Conservation (phyloP, 2,888 invertebrate species). For the Machimus atricapillus region DNA sequence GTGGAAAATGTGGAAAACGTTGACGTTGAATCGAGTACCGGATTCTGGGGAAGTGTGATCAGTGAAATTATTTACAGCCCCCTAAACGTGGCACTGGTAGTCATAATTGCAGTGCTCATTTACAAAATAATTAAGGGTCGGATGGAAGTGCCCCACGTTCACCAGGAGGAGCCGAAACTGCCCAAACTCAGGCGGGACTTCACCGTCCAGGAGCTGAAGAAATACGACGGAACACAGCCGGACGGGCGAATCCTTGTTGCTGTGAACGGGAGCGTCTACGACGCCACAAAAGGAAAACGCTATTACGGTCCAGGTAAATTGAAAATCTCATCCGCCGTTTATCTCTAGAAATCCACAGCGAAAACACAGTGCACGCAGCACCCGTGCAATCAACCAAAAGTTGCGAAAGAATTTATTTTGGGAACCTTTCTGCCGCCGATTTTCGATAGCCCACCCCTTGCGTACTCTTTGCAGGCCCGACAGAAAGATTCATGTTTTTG, state of each 20-base stretch:
- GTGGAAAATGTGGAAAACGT: neutral
- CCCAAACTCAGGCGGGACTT: conserved; percentile 90
- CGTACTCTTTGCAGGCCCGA: neutral
- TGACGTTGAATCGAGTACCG: conserved; percentile 43
- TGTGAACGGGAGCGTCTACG: conserved; percentile 94
- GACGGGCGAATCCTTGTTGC: conserved; percentile 91
- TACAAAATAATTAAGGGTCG: conserved; percentile 76
- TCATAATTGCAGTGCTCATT: conserved; percentile 73
- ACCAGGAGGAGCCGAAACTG: conserved; percentile 67
- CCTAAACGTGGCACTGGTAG: conserved; percentile 73
- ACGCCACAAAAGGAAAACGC: conserved; percentile 87
- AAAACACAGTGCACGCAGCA: neutral
- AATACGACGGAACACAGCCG: conserved; percentile 84
- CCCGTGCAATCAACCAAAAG: neutral
- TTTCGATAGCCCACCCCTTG: neutral
- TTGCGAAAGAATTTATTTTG: conserved; percentile 21
- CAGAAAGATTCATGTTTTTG: neutral
- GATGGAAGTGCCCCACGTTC: conserved; percentile 60
- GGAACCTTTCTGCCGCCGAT: neutral
- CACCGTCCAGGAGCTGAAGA: conserved; percentile 83
- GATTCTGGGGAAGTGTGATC: conserved; percentile 63
- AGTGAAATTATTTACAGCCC: conserved; percentile 74
- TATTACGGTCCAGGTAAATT: conserved; percentile 92
- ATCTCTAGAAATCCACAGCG: neutral
- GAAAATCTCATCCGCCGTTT: conserved; percentile 13